Evolutionary conservation across 2,113 vertebrate species (phyloP).

Genomic region (Sphaerodactylus townsendi): DNA sequence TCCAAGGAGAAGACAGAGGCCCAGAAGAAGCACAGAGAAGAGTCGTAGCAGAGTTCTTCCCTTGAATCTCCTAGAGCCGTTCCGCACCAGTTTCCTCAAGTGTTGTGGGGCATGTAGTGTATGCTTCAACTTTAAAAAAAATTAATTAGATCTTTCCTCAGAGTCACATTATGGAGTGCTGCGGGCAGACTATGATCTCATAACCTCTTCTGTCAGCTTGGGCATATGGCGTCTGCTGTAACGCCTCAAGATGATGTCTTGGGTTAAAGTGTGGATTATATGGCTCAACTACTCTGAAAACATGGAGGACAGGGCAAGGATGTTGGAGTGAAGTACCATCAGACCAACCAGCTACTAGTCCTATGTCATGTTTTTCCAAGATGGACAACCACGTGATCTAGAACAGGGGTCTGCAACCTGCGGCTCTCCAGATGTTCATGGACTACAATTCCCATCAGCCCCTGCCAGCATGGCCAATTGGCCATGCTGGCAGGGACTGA

Average conservation of each 20-base stretch:
- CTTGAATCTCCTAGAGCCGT: not conserved
- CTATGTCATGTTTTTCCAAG: too few species aligned
- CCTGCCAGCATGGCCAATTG: too few species aligned
- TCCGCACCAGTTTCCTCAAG: not conserved
- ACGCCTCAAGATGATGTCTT: constrained; percentile 69
- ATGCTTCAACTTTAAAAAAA: constrained; percentile 46
- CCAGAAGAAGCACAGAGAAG: not conserved
- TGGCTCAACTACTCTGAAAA: constrained; percentile 54
- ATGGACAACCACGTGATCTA: too few species aligned
- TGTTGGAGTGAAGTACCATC: constrained; percentile 58
- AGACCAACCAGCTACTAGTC: too few species aligned
- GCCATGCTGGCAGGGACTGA: too few species aligned
- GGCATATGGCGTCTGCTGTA: constrained; percentile 55
- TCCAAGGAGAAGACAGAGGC: not conserved
- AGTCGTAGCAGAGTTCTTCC: not conserved
- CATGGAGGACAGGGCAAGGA: constrained; percentile 4
- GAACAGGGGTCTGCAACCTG: too few species aligned
- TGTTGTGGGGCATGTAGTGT: too few species aligned
- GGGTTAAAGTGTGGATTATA: constrained; percentile 59
- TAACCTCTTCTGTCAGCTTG: constrained; percentile 50
- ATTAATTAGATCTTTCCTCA: constrained; percentile 47
- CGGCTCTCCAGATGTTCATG: too few species aligned
- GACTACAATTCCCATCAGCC: too few species aligned
- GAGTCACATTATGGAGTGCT: constrained; percentile 48
- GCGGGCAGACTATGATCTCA: constrained; percentile 71